Percentiles rank a stretch among this genome's conserved stretches.
These are phyloP conservation scores for Triplophysa dalaica DNA, from an alignment of 2,113 vertebrate species.

Conservation along the genomic window DNA sequence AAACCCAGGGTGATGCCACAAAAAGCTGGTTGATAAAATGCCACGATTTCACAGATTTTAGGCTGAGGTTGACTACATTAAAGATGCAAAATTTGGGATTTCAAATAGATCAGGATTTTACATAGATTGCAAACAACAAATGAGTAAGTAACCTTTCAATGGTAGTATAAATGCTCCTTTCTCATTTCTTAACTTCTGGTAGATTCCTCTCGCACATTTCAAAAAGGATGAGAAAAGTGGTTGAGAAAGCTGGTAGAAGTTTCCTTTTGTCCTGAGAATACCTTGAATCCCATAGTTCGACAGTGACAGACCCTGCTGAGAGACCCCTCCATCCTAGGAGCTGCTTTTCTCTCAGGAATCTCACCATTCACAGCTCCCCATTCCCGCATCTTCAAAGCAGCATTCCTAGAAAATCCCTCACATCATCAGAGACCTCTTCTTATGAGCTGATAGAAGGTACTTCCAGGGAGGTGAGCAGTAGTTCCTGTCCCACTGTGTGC, in stretches of 20 bases:
- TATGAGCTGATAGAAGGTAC: not conserved
- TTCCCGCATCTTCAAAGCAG: slow-evolving; percentile 29
- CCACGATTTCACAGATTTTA: too few relatives aligned
- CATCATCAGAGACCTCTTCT: slow-evolving; percentile 10
- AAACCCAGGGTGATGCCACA: too few relatives aligned
- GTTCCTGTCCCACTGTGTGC: slow-evolving; percentile 19
- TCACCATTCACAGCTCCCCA: slow-evolving; percentile 20
- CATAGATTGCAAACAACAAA: too few relatives aligned
- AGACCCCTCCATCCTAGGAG: slow-evolving; percentile 12
- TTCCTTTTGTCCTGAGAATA: slow-evolving; percentile 43
- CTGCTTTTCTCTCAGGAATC: slow-evolving; percentile 46
- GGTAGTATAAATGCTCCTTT: too few relatives aligned
- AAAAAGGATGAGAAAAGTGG: not conserved
- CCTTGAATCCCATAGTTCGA: slow-evolving; percentile 34
- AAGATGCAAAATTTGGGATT: too few relatives aligned
- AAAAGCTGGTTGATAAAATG: too few relatives aligned
- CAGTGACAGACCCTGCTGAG: slow-evolving; percentile 38
- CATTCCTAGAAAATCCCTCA: slow-evolving; percentile 29
- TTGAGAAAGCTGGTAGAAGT: slow-evolving; percentile 19
- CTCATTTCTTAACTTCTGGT: not conserved
- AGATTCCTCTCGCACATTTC: slow-evolving; percentile 22
- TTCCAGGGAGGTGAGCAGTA: slow-evolving; percentile 14
- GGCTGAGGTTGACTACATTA: too few relatives aligned
- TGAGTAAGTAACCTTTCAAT: too few relatives aligned
- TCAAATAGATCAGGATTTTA: too few relatives aligned